These are phyloP conservation scores for Cyprinodon diabolis DNA, from an alignment of 2,797 vertebrate species.

Conservation along the genomic window DNA sequence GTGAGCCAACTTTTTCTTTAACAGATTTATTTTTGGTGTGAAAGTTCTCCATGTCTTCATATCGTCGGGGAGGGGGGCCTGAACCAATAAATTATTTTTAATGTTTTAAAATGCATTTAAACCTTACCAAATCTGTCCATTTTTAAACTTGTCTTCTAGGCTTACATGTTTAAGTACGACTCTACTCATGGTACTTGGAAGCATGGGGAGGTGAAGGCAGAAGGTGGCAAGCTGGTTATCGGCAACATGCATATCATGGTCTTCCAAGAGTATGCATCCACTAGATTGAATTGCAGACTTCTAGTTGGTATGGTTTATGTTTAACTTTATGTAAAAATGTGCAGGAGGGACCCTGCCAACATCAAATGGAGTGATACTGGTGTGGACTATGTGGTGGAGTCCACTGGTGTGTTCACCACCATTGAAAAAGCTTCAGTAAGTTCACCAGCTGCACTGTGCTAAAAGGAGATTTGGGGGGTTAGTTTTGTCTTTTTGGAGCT, in stretches of 20 bases:
- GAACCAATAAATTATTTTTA: too few species aligned
- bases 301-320: not conserved
- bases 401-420: constrained; percentile 97
- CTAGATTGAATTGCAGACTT: constrained; percentile 13
- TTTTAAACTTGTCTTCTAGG: constrained; percentile 69
- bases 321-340: not conserved
- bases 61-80: too few species aligned
- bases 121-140: not conserved
- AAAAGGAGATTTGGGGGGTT: too few species aligned
- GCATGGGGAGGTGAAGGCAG: constrained; percentile 86
- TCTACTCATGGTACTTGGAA: constrained; percentile 90
- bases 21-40: too few species aligned
- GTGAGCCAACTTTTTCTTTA: constrained; percentile 69
- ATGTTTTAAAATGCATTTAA: not conserved
- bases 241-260: constrained; percentile 86
- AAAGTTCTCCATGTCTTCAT: too few species aligned
- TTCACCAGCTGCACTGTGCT: constrained; percentile 29
- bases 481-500: not conserved
- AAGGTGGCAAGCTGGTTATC: constrained; percentile 91
- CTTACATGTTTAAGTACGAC: constrained; percentile 99
- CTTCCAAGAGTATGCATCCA: constrained; percentile 89
- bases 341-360: constrained; percentile 91
- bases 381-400: constrained; percentile 94
- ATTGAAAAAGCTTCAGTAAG: constrained; percentile 95
- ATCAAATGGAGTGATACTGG: constrained; percentile 96